Base-by-base conservation (phyloP, 2,888 invertebrate genomes). In the Tridacna crocea region DNA sequence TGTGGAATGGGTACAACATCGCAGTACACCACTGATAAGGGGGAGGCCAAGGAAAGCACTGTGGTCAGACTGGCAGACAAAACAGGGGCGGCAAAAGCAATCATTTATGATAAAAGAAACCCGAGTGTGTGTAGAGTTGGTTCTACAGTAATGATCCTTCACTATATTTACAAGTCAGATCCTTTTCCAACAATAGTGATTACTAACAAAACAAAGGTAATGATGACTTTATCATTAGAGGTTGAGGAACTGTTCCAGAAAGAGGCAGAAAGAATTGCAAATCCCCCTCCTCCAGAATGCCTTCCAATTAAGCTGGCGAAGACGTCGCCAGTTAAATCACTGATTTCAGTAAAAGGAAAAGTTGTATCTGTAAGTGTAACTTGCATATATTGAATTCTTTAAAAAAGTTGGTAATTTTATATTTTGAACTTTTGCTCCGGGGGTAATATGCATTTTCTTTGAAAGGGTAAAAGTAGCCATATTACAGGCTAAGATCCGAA, bases 21-120 rank as follows among this genome's bases (percentile, higher is more conserved):
- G n/a, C 15, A 61, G 61, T 61, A 61, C 24, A 61, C 61, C 24
- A 61, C 61, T n/a, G 61, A 61, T 13, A 61, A 24, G 24, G 61
- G 61, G 61, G 61, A 61, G 24, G 61, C 12, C 12, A 61, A 61
- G 61, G 61, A 24, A 22, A 61, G 24, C 61, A 61, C 61, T 22
- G 24, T 61, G 13, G 22, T 61, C 24, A 22, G 61, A 13, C 13
- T 24, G 13, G 61, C 61, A 61, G 61, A 61, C 24, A 24, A 24
- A 13, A 22, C 22, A n/a, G 24, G 13, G 12, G 24, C 61, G 13
- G 22, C 22, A 13, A 61, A 61, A 22, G 61, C 61, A 61, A 61
- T 22, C 19, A 22, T 61, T 61, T 61, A 61, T 61, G 61, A 61
- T 22, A 24, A 22, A 22, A 22, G 13, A 19, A n/a, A 61, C 19